phyloP scores from a whole-genome alignment of 2,888 invertebrate genomes.

The Drosophila pseudotakahashii region DNA sequence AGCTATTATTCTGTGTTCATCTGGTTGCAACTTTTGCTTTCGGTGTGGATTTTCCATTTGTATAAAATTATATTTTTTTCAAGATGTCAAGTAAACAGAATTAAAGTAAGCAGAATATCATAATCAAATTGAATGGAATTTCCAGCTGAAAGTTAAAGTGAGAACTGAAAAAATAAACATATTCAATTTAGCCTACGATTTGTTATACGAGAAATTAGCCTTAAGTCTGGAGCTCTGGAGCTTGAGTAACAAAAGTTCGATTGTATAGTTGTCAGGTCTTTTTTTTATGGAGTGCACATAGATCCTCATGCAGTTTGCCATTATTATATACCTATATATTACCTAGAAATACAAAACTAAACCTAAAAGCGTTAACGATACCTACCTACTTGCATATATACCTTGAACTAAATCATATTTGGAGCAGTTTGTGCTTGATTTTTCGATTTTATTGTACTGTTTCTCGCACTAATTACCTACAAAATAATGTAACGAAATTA shows the following conservation, averaged over 20 bases:
- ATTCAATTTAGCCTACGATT: background rate
- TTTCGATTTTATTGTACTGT: conserved; percentile 74
- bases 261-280: conserved; percentile 13
- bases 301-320: conserved; percentile 34
- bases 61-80: background rate
- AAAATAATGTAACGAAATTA: conserved; percentile 53
- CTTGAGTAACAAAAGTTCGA: conserved; percentile 19
- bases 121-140: background rate
- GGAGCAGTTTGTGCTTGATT: conserved; percentile 64
- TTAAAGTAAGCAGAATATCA: background rate
- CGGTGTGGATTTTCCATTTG: background rate
- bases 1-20: background rate
- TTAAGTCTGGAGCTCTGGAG: conserved; percentile 1
- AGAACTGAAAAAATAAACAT: background rate
- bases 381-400: conserved; percentile 45
- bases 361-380: conserved; percentile 38
- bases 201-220: background rate
- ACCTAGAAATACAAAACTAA: conserved; percentile 32
- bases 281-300: conserved; percentile 19
- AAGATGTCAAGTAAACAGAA: background rate
- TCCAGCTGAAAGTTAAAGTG: background rate
- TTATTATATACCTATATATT: conserved; percentile 26
- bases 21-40: background rate
- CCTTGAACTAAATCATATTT: conserved; percentile 51
- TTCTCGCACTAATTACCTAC: conserved; percentile 75